These are phyloP conservation scores for Protophormia terraenovae DNA, from an alignment of 2,888 invertebrate genomes.

Conservation along the genomic window DNA sequence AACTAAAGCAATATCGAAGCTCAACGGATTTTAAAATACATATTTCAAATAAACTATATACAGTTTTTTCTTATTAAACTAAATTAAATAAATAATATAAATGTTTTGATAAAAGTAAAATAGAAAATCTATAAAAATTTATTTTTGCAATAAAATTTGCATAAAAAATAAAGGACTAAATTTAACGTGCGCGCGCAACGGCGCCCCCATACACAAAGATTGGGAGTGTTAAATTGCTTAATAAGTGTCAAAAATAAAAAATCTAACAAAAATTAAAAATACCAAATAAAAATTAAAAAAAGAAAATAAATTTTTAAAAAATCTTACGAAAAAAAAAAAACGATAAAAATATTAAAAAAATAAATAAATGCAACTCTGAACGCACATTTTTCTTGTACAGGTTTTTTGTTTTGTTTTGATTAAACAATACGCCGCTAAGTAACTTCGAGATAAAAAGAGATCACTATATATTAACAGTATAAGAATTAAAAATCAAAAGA, in stretches of 20 bases:
- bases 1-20: slow-evolving; percentile 1
- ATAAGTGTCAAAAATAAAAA: background rate
- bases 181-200: slow-evolving; percentile 56
- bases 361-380: slow-evolving; percentile 43
- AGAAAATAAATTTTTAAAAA: background rate
- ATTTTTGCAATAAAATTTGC: slow-evolving; percentile 23
- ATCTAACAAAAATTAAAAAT: no score
- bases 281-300: background rate
- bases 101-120: slow-evolving; percentile 2
- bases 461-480: background rate
- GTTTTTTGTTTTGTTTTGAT: slow-evolving; percentile 58
- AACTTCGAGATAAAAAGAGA: slow-evolving; percentile 22
- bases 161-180: slow-evolving; percentile 40
- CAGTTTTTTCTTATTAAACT: slow-evolving; percentile 7
- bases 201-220: slow-evolving; percentile 46
- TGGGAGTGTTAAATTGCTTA: slow-evolving; percentile 26
- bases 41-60: slow-evolving; percentile 21
- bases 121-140: background rate
- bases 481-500: slow-evolving; percentile 38
- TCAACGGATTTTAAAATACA: slow-evolving; percentile 32
- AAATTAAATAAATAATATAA: slow-evolving; percentile 9
- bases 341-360: background rate
- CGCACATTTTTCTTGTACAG: slow-evolving; percentile 28
- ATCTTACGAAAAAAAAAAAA: background rate
- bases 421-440: slow-evolving; percentile 52